Evolutionary conservation across 2,888 invertebrate genomes (phyloP).

Genomic region (Drosophila austrosaltans): DNA sequence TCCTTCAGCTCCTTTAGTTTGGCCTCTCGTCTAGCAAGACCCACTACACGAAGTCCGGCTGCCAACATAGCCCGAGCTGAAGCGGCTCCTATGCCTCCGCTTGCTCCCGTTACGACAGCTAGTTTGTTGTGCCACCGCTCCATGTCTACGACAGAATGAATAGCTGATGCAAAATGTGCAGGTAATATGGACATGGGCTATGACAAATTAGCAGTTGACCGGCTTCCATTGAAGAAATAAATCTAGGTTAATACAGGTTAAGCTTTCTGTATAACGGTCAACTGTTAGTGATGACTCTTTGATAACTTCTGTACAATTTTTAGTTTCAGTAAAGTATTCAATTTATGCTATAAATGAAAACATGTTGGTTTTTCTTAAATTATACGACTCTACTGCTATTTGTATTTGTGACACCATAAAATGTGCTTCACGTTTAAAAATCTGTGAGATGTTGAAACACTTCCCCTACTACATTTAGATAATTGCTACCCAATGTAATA

Average conservation of each 20-base stretch:
- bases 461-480: too few relatives aligned
- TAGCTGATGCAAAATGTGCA: not conserved
- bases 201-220: not conserved
- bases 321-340: too few relatives aligned
- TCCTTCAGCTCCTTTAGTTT: slow-evolving; percentile 75
- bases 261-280: not conserved
- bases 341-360: too few relatives aligned
- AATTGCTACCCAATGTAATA: too few relatives aligned
- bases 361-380: too few relatives aligned
- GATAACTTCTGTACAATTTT: not conserved
- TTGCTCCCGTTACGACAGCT: slow-evolving; percentile 87
- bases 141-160: slow-evolving; percentile 74
- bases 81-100: slow-evolving; percentile 86
- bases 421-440: too few relatives aligned
- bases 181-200: not conserved
- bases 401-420: too few relatives aligned
- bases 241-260: slow-evolving; percentile 10
- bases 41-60: slow-evolving; percentile 86
- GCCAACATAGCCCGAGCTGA: slow-evolving; percentile 83
- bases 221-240: slow-evolving; percentile 22
- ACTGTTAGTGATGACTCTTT: not conserved
- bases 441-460: too few relatives aligned
- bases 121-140: slow-evolving; percentile 87
- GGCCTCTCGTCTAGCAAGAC: slow-evolving; percentile 85
- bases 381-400: too few relatives aligned